phyloP scores from a whole-genome alignment of 1,140 invertebrate species.

The Ectropis grisescens region DNA sequence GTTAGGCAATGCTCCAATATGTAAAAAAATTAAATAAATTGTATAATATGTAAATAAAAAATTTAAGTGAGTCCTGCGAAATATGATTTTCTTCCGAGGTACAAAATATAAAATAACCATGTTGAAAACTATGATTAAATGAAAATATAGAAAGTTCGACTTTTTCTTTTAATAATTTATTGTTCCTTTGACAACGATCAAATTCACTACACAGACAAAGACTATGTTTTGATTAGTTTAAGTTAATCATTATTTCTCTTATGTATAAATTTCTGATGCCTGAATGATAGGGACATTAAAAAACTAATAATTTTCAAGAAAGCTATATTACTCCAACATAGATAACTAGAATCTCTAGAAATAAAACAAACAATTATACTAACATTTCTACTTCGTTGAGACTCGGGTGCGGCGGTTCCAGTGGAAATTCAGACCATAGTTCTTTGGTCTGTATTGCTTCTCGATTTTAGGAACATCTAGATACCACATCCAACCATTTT shows the following conservation, averaged over 20 bases:
- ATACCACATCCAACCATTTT: constrained; percentile 94
- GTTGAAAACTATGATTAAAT: constrained; percentile 68
- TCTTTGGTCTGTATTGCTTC: constrained; percentile 85
- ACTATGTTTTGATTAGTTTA: no score
- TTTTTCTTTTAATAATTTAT: constrained; percentile 10
- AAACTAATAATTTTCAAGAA: no score
- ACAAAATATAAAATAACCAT: constrained; percentile 69
- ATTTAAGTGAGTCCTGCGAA: constrained; percentile 59
- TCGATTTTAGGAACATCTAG: constrained; percentile 80
- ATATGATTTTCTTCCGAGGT: constrained; percentile 69
- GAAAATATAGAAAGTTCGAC: constrained; percentile 39
- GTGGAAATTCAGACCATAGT: constrained; percentile 94
- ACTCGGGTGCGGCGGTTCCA: constrained; percentile 96
- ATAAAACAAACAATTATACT: constrained; percentile 11
- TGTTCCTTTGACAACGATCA: no score
- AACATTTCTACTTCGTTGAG: constrained; percentile 87
- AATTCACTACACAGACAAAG: no score
- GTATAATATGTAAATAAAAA: constrained; percentile 67
- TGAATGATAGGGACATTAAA: no score
- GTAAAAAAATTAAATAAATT: constrained; percentile 47
- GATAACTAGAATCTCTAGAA: no score
- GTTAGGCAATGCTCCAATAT: constrained; percentile 38
- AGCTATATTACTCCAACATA: no score
- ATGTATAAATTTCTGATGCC: no score
- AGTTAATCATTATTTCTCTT: no score